A percentile compares a stretch with the other conserved stretches of the same genome.
Evolutionary conservation across 2,888 invertebrate genomes (phyloP).

Genomic region (Syrphus vitripennis): DNA sequence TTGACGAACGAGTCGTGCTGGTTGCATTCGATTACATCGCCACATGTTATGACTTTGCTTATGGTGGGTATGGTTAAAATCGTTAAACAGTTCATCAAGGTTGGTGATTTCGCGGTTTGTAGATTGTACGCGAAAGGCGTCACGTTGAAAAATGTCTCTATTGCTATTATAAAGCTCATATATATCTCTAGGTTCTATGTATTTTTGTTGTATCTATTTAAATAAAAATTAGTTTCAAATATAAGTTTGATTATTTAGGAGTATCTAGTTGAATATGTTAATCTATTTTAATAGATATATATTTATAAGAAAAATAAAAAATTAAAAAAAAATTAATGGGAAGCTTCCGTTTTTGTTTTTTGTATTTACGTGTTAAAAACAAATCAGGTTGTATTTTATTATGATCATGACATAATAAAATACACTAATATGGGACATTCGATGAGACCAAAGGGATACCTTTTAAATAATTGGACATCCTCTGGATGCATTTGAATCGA

Average conservation of each 20-base stretch:
- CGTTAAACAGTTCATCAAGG: conserved; percentile 79
- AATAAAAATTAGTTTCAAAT: neutral
- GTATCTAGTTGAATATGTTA: neutral
- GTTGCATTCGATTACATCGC: conserved; percentile 90
- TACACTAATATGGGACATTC: too few species aligned
- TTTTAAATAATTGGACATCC: too few species aligned
- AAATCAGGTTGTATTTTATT: too few species aligned
- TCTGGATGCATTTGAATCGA: too few species aligned
- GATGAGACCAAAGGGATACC: too few species aligned
- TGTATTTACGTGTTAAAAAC: too few species aligned
- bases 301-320: too few species aligned
- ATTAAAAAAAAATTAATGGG: too few species aligned
- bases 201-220: conserved; percentile 83
- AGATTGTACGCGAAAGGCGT: conserved; percentile 83
- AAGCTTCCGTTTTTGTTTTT: too few species aligned
- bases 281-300: too few species aligned
- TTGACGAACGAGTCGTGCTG: conserved; percentile 87
- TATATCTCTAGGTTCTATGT: conserved; percentile 83
- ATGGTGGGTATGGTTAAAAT: conserved; percentile 77
- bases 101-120: conserved; percentile 78
- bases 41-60: conserved; percentile 78
- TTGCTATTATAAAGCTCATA: conserved; percentile 84
- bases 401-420: too few species aligned
- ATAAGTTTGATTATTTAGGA: neutral
- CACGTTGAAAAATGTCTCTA: conserved; percentile 84